Evolutionary conservation across 2,113 vertebrate species (phyloP).

Genomic region (Neogale vison): DNA sequence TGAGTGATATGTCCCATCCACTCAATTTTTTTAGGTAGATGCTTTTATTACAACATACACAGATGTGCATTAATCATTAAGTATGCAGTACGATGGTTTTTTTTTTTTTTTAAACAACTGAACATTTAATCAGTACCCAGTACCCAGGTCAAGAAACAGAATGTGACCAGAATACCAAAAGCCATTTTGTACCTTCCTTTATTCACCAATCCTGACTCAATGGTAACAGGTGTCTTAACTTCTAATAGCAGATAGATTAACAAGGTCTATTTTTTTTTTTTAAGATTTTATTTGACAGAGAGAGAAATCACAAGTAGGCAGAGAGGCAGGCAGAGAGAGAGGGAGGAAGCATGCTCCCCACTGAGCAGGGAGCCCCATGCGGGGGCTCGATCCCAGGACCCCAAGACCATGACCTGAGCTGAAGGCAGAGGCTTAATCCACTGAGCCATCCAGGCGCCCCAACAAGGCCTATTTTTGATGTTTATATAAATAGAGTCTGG

Average conservation of each 20-base stretch:
- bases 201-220: not conserved
- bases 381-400: too few relatives aligned
- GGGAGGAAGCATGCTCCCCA: too few relatives aligned
- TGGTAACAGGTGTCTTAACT: not conserved
- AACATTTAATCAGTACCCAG: not conserved
- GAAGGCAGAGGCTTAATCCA: too few relatives aligned
- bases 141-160: not conserved
- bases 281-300: too few relatives aligned
- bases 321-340: too few relatives aligned
- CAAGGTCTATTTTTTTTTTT: not conserved
- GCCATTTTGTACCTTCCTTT: too few relatives aligned
- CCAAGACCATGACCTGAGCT: too few relatives aligned
- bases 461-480: not conserved
- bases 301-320: too few relatives aligned
- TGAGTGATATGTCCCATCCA: not conserved
- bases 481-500: not conserved
- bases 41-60: not conserved
- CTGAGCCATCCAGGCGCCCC: too few relatives aligned
- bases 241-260: not conserved
- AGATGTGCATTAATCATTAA: not conserved
- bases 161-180: not conserved
- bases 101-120: not conserved
- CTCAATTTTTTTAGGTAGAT: not conserved
- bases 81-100: not conserved
- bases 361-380: too few relatives aligned